These are phyloP conservation scores for Morpho achilles DNA, from an alignment of 2,888 invertebrate genomes.

Conservation along the genomic window DNA sequence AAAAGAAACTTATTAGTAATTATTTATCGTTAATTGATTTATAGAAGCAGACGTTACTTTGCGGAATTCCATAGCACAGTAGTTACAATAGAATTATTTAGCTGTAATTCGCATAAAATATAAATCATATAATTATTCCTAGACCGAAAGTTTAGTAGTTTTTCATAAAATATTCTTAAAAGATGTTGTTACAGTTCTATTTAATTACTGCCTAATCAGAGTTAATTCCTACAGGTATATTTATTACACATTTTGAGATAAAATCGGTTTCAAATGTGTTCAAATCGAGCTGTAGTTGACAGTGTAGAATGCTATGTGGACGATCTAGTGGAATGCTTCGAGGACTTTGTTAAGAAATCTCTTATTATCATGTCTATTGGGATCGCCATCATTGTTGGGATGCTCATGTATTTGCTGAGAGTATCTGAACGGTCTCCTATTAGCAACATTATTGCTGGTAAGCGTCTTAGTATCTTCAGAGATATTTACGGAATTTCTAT, in stretches of 20 bases:
- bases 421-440: constrained; percentile 20
- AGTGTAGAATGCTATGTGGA: constrained; percentile 49
- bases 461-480: neutral
- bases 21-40: too few species aligned
- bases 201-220: too few species aligned
- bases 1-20: too few species aligned
- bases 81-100: too few species aligned
- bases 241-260: constrained; percentile 55
- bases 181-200: too few species aligned
- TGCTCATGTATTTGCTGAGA: constrained; percentile 45
- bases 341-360: constrained; percentile 52
- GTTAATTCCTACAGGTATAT: constrained; percentile 50
- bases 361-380: constrained; percentile 45
- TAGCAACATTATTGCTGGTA: constrained; percentile 16
- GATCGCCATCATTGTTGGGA: constrained; percentile 39
- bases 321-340: constrained; percentile 47
- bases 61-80: too few species aligned
- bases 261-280: constrained; percentile 43
- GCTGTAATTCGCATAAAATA: too few species aligned
- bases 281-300: constrained; percentile 33
- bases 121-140: too few species aligned
- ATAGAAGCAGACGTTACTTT: too few species aligned
- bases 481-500: too few species aligned
- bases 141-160: neutral
- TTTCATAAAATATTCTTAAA: neutral